phyloP scores from a whole-genome alignment of 2,888 invertebrate genomes.

The Philaethria dido region DNA sequence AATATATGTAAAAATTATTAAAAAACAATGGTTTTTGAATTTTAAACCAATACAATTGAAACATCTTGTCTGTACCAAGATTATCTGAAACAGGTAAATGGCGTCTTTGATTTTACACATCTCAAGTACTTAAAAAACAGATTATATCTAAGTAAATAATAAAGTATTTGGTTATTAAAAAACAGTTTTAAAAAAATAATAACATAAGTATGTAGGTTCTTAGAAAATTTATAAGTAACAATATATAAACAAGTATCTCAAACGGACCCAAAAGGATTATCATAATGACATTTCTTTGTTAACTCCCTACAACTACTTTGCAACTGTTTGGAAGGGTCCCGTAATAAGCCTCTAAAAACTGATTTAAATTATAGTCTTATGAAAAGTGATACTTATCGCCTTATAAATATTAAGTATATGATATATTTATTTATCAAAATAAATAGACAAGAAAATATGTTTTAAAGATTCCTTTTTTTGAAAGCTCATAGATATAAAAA shows the following conservation, averaged over 20 bases:
- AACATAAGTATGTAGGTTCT: conserved; percentile 24
- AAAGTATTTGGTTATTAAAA: conserved; percentile 11
- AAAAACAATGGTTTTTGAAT: not conserved
- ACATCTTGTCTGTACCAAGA: not conserved
- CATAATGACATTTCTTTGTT: conserved; percentile 72
- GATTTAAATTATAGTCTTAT: conserved; percentile 7
- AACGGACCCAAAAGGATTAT: conserved; percentile 64
- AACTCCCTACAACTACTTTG: conserved; percentile 24
- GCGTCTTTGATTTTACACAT: conserved; percentile 3
- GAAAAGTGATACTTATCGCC: not conserved
- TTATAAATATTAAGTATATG: not conserved
- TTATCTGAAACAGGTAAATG: conserved; percentile 3
- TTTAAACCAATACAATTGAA: conserved; percentile 1
- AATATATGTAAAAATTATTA: not conserved
- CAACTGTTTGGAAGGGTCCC: conserved; percentile 26
- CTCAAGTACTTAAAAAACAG: not conserved
- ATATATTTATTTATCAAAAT: not conserved
- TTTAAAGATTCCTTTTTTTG: too few species aligned
- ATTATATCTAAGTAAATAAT: not conserved
- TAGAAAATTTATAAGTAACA: conserved; percentile 43
- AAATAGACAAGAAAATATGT: not conserved
- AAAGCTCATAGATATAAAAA: too few species aligned
- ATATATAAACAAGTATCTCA: conserved; percentile 55
- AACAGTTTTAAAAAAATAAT: conserved; percentile 10
- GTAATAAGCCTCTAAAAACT: conserved; percentile 16